Base-by-base conservation (phyloP, 2,888 invertebrate species). In the Julus scanicus region DNA sequence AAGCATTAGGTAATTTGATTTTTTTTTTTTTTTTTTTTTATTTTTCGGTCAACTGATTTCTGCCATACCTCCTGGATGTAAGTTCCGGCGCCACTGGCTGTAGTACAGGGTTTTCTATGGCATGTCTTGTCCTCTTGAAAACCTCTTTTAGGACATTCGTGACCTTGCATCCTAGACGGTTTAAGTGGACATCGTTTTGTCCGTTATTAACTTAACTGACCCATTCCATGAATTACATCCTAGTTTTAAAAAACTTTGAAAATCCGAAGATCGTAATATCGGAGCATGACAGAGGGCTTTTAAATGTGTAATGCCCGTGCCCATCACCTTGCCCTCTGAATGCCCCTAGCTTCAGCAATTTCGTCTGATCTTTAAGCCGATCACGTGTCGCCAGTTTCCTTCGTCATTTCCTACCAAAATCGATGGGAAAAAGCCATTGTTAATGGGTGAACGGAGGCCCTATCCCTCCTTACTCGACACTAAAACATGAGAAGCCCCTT, bases 371-470 rank as follows among this genome's bases (percentile, higher is more conserved):
- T 71, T 20, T 71, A 71, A 71, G 20, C 71, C 29, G 71, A 29
- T 71, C 71, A 71, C 71, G 71, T 71, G 71, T 71, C 71, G 20
- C 29, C 71, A 29, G 71, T 71, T 71, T 71, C 29, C 63, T 17
- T 17, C n/a, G 17, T 63, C 63, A 63, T 63, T 63, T 63, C 20
- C 20, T 63, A 20, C 20, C 71, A 11, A 71, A 71, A 71, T 71
- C 71, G 71, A 71, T 71, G 71, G 11, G 71, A 71, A 71, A 71
- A 71, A 71, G 71, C 71, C 71, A 71, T 71, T 71, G 71, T 71
- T 71, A 71, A 71, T 71, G 71, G 71, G 71, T n/a, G n/a, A 71
- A 20, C 29, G 9, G 71, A 71, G 71, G 20, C 20, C 71, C 71
- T 29, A 44, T 8, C 71, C 20, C 20, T 20, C 9, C 71, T 71